Evolutionary conservation across 2,113 vertebrate genomes (phyloP).

Genomic region (Leucopternis melanops): DNA sequence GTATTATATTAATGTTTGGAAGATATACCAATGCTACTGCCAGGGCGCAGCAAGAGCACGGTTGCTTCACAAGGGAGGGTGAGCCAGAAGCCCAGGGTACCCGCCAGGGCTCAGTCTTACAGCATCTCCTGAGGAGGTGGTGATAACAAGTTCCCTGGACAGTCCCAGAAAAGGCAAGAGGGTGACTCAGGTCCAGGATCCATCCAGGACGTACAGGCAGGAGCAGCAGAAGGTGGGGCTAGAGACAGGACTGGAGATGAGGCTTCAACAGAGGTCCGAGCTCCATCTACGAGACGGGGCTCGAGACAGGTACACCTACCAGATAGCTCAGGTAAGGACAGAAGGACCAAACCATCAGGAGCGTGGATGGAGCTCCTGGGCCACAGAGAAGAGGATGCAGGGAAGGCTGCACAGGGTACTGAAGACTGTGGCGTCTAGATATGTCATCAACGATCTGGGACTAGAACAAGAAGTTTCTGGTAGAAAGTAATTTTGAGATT

Average conservation of each 20-base stretch:
- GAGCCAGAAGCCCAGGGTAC: background rate
- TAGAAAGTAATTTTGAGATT: background rate
- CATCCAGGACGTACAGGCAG: background rate
- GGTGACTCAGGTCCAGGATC: background rate
- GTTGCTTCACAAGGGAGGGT: background rate
- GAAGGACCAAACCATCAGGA: background rate
- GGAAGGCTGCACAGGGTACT: background rate
- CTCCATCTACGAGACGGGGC: background rate
- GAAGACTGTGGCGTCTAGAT: background rate
- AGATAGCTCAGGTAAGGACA: background rate
- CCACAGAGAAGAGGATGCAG: too few species aligned
- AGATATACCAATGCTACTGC: background rate
- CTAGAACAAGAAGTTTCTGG: background rate
- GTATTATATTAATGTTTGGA: background rate
- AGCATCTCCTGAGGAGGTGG: background rate
- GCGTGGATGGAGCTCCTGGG: background rate
- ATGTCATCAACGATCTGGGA: background rate
- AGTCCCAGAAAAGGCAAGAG: background rate
- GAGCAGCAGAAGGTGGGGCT: background rate
- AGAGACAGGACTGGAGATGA: background rate
- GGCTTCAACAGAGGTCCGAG: background rate
- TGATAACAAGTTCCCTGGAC: accelerated
- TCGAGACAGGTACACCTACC: accelerated
- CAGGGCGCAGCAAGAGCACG: background rate
- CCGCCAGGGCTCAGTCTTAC: background rate